A percentile compares a stretch with the other conserved stretches of the same genome.
Conservation (phyloP, 1,140 invertebrate species). For the Lepidurus couesii region DNA sequence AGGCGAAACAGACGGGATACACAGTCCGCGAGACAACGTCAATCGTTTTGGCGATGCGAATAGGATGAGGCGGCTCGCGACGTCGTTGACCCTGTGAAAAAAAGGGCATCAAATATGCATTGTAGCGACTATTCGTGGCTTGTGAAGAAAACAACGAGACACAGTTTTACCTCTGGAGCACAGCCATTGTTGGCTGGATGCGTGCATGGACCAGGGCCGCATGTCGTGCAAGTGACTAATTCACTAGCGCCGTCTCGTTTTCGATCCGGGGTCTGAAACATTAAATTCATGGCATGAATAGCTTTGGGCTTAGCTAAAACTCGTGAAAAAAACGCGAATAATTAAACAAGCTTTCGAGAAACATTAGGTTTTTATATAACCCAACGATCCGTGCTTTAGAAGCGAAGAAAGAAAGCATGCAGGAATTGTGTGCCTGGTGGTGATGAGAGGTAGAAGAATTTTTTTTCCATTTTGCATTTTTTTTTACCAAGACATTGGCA, state of each 20-base stretch:
- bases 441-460: neutral
- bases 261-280: constrained; percentile 25
- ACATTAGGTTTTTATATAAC: neutral
- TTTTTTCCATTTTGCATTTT: too few species aligned
- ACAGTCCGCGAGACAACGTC: constrained; percentile 88
- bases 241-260: constrained; percentile 51
- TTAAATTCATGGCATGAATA: neutral
- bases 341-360: neutral
- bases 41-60: constrained; percentile 85
- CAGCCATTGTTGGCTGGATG: constrained; percentile 79
- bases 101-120: constrained; percentile 48
- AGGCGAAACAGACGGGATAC: constrained; percentile 82
- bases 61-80: constrained; percentile 82
- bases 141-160: constrained; percentile 18
- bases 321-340: constrained; percentile 10
- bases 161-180: constrained; percentile 64
- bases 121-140: constrained; percentile 28
- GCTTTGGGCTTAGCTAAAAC: neutral
- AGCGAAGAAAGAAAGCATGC: neutral
- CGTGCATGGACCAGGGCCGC: constrained; percentile 64
- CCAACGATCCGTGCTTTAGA: neutral
- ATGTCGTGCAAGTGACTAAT: constrained; percentile 71
- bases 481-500: constrained; percentile 5
- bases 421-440: neutral
- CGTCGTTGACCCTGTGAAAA: constrained; percentile 56